Evolutionary conservation across 2,888 invertebrate species (phyloP), one percentile per base, ranked within the genome.

Genomic region (Isoperla grammatica): DNA sequence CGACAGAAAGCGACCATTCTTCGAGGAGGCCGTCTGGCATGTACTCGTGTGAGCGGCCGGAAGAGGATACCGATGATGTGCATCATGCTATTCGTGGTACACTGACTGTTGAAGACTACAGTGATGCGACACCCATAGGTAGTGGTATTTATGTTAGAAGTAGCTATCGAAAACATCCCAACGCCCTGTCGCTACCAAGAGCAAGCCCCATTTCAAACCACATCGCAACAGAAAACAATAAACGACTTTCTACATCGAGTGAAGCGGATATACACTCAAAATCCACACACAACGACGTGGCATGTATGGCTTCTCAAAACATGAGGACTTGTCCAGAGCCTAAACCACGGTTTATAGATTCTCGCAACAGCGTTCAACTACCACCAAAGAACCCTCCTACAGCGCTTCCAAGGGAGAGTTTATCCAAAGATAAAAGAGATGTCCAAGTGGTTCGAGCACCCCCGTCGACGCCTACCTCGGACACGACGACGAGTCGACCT

Each of bases 401-500:
- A 8, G 5, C 8, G 8, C 29, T 29, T 4, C 29, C 4, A 8
- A 29, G 8, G 8, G 5, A 29, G 29, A 29, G 29, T 8, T 29
- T 29, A 8, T 29, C 29, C 29, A 29, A 6, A 29, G 29, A 29
- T 8, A 4, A 29, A 4, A 8, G 29, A 29, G 29, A 29, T 8
- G 29, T 4, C 8, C 29, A 8, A 29, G 29, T 8, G 29, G 29
- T 4, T 29, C 29, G 29, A 29, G 29, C 29, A 8, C 29, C 29
- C 5, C 4, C 29, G 5, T 29, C 29, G 29, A 8, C 29, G 29
- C 29, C 29, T 4, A 29, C 29, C 29, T 29, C 29, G 29, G 29
- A 29, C 29, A 29, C 45, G 17, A 72, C 62, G 67, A 72, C 6
- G 65, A 72, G 11, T 65, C 67, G 13, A 65, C 67, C 40, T 35